phyloP scores from a whole-genome alignment of 2,797 vertebrate genomes.

The Micromesistius poutassou region DNA sequence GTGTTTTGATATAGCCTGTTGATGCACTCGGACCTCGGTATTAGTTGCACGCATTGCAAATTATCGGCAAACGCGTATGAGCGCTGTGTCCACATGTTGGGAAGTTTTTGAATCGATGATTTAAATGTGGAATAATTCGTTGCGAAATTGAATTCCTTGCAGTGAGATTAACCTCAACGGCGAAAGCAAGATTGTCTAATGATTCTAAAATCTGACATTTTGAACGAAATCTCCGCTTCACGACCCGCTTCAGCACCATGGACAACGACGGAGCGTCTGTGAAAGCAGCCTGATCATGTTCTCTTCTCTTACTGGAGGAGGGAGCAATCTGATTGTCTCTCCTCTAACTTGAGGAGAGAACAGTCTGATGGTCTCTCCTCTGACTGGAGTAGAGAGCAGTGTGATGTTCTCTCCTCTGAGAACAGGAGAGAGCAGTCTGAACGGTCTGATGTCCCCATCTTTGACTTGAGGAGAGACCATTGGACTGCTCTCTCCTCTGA shows the following conservation, averaged over 20 bases:
- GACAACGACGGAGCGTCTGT: conserved; percentile 37
- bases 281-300: not conserved
- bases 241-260: conserved; percentile 52
- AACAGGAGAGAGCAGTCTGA: no score
- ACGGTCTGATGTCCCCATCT: no score
- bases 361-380: no score
- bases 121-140: not conserved
- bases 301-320: no score
- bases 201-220: not conserved
- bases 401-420: no score
- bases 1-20: not conserved
- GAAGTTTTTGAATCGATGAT: no score
- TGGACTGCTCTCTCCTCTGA: no score
- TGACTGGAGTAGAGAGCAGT: no score
- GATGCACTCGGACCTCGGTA: not conserved
- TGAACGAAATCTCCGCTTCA: not conserved
- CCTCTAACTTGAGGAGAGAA: no score
- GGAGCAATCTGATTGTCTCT: no score
- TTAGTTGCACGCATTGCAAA: not conserved
- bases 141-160: not conserved
- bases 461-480: no score
- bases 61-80: not conserved
- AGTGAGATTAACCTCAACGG: not conserved
- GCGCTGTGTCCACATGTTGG: not conserved
- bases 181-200: not conserved